Evolutionary conservation across 1,140 invertebrate genomes (phyloP).

Genomic region (Drosophila dunni): DNA sequence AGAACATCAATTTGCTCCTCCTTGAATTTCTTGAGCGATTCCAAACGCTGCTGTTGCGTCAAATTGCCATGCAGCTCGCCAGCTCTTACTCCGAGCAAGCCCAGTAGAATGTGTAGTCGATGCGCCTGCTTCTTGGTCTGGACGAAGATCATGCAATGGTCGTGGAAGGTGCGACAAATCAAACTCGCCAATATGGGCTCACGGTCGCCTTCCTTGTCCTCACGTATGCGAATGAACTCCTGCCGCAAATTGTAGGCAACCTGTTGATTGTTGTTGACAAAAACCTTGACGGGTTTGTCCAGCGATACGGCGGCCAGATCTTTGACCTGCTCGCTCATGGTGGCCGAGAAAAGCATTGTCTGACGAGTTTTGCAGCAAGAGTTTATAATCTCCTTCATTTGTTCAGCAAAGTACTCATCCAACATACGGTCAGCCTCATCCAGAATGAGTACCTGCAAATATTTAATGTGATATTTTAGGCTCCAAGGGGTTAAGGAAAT

Average conservation of each 20-base stretch:
- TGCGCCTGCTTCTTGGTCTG: constrained; percentile 98
- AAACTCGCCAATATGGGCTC: constrained; percentile 96
- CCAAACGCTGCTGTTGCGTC: constrained; percentile 95
- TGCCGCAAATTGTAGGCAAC: constrained; percentile 97
- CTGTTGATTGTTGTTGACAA: constrained; percentile 97
- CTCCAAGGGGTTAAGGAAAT: background rate
- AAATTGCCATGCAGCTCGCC: constrained; percentile 98
- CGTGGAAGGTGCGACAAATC: constrained; percentile 96
- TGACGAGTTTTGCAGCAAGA: constrained; percentile 97
- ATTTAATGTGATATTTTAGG: background rate
- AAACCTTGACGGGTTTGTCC: constrained; percentile 95
- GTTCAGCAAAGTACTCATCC: constrained; percentile 98
- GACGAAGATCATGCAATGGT: constrained; percentile 97
- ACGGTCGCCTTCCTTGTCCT: constrained; percentile 92
- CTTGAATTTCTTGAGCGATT: constrained; percentile 95
- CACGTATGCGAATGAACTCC: constrained; percentile 96
- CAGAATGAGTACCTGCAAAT: constrained; percentile 74
- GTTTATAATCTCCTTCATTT: constrained; percentile 98
- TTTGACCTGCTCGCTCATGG: constrained; percentile 98
- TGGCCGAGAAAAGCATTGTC: constrained; percentile 99
- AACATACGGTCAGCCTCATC: constrained; percentile 91
- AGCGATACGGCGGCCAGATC: constrained; percentile 96
- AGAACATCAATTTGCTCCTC: constrained; percentile 95
- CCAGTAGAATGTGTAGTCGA: constrained; percentile 94
- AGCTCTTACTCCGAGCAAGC: constrained; percentile 93